Percentiles rank a stretch among this genome's conserved stretches.
These are phyloP conservation scores for Nemapogon koenigi DNA, from an alignment of 2,888 invertebrate species.

Conservation along the genomic window DNA sequence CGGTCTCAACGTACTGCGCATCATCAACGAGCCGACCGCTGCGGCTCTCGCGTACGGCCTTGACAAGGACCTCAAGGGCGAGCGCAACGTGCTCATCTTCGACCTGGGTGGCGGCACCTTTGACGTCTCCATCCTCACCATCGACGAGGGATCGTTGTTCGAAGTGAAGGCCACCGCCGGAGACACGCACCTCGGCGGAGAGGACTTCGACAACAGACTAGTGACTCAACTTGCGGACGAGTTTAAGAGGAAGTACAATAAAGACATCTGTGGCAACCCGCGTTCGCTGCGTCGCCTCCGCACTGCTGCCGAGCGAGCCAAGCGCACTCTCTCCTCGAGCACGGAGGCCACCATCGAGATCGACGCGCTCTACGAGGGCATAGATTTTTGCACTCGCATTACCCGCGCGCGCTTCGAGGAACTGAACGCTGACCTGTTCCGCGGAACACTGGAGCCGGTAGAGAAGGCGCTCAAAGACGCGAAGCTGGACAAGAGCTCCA, in stretches of 20 bases:
- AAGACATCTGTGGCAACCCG: slow-evolving; percentile 66
- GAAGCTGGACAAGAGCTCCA: slow-evolving; percentile 71
- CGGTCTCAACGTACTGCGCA: slow-evolving; percentile 75
- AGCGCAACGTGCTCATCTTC: slow-evolving; percentile 68
- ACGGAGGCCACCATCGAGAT: slow-evolving; percentile 73
- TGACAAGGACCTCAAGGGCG: slow-evolving; percentile 68
- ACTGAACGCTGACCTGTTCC: slow-evolving; percentile 70
- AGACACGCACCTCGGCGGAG: slow-evolving; percentile 76
- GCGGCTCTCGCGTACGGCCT: slow-evolving; percentile 78
- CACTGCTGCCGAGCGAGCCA: slow-evolving; percentile 74
- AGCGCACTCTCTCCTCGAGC: slow-evolving; percentile 72
- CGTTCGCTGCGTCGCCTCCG: slow-evolving; percentile 68
- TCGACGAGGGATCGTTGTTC: slow-evolving; percentile 73
- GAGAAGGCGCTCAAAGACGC: slow-evolving; percentile 76
- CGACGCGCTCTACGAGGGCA: slow-evolving; percentile 71
- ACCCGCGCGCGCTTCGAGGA: slow-evolving; percentile 75
- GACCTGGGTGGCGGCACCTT: slow-evolving; percentile 68
- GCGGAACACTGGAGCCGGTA: slow-evolving; percentile 71
- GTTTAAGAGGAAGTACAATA: slow-evolving; percentile 67
- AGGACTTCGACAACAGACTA: slow-evolving; percentile 66
- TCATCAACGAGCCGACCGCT: slow-evolving; percentile 82
- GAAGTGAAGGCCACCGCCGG: slow-evolving; percentile 80
- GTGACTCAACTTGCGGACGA: slow-evolving; percentile 65
- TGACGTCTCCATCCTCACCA: slow-evolving; percentile 78
- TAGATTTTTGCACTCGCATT: slow-evolving; percentile 68